Conservation (phyloP, 2,113 vertebrate genomes). For the Coptodon rendalli region DNA sequence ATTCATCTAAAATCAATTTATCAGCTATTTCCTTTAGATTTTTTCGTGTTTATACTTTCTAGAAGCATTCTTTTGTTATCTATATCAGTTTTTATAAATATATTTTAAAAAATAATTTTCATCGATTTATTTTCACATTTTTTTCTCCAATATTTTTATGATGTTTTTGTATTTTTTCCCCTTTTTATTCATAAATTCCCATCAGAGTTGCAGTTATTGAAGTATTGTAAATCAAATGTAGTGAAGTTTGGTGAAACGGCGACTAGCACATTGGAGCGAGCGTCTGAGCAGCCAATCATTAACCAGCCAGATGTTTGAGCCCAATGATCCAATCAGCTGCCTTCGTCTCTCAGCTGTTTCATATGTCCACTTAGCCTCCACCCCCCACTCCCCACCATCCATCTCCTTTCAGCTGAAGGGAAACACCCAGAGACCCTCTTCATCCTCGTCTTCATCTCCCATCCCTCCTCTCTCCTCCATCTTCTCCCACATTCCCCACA, state of each 20-base stretch:
- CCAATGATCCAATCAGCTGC: constrained; percentile 6
- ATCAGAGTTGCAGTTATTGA: neutral
- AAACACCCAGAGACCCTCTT: constrained; percentile 1
- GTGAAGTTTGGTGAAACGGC: neutral
- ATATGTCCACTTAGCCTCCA: neutral
- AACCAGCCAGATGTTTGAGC: neutral
- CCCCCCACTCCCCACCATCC: neutral
- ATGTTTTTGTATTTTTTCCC: neutral
- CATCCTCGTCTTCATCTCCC: neutral
- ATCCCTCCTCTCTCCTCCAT: neutral
- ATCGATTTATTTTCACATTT: neutral
- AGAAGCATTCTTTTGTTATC: neutral
- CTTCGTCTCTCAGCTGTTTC: neutral
- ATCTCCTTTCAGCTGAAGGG: neutral
- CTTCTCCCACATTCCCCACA: neutral
- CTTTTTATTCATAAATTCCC: neutral
- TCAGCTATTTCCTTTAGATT: neutral
- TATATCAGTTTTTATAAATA: neutral
- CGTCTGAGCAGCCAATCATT: neutral
- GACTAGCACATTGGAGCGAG: neutral
- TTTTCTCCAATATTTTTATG: neutral
- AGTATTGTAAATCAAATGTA: neutral
- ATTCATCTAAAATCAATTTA: neutral
- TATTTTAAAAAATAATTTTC: neutral
- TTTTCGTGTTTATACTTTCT: neutral